phyloP scores from a whole-genome alignment of 2,797 vertebrate species.

The Dromococcyx pavoninus region DNA sequence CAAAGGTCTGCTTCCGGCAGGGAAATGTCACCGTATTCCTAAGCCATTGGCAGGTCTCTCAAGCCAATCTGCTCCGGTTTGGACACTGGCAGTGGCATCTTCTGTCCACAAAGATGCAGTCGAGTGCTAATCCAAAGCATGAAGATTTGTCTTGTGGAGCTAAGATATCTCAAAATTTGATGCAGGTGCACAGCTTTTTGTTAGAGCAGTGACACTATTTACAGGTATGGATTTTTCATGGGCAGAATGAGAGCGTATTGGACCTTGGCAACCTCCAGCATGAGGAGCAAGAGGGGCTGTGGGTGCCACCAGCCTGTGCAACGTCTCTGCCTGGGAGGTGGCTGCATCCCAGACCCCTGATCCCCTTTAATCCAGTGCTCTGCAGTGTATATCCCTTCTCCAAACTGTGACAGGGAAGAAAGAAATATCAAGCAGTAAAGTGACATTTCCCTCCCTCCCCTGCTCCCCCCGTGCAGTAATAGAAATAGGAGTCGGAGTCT shows the following conservation, averaged over 20 bases:
- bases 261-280: neutral
- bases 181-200: neutral
- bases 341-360: neutral
- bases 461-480: conserved; percentile 35
- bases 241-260: rapidly evolving
- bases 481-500: conserved; percentile 66
- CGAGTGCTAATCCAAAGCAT: rapidly evolving
- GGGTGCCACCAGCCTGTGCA: neutral
- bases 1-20: neutral
- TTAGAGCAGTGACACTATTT: neutral
- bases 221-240: rapidly evolving
- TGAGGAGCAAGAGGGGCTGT: neutral
- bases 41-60: rapidly evolving
- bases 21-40: neutral
- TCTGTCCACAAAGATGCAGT: rapidly evolving
- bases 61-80: neutral
- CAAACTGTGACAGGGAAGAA: conserved; percentile 7
- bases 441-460: neutral
- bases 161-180: rapidly evolving
- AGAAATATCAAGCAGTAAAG: conserved; percentile 40
- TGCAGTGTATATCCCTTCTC: neutral
- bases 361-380: rapidly evolving
- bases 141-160: rapidly evolving
- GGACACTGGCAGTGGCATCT: neutral
- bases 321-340: rapidly evolving